Base-by-base conservation (phyloP, 2,888 invertebrate genomes). In the Acheta domesticus region DNA sequence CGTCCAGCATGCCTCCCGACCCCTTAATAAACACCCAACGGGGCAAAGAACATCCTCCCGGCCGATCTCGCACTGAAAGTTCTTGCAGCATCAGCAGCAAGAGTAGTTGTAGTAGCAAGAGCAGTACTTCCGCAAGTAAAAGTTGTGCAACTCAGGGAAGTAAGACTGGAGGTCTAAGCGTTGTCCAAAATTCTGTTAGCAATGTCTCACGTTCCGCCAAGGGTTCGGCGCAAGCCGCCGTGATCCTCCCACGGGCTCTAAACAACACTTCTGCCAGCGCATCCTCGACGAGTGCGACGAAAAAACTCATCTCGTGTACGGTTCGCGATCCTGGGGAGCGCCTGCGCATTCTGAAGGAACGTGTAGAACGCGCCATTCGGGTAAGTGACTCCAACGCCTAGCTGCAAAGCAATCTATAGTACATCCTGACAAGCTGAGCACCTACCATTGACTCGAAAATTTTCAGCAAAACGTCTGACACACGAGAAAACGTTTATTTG, bases 1-100 rank as follows among this genome's bases (percentile, higher is more conserved):
- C 62, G 62, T 62, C 62, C 62, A 62, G 62, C n/a, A 62, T 62
- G 62, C 62, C 62, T 62, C 62, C 62, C 14, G 62, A 62, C 62
- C 62, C 62, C 62, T 14, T 62, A 62, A 62, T 19, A 62, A 62
- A 14, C 62, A 62, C 62, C 62, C 62, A 62, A 62, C 62, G 62
- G 62, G 62, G 62, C 16, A 62, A 62, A n/a, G 62, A 62, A 62
- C 16, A n/a, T n/a, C 16, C 62, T 62, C 14, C 14, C 16, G n/a
- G 62, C 11, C 62, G 62, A 62, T 62, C 62, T 14, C 16, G 16
- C n/a, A 62, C 16, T 62, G 14, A 14, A 14, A 62, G 62, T 16
- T 19, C 16, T 62, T 19, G 14, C n/a, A 62, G 62, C 62, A 62
- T 14, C n/a, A n/a, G 16, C n/a, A 62, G 62, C n/a, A 19, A 14